phyloP scores from a whole-genome alignment of 1,140 invertebrate species.

The Drosophila kanapiae region DNA sequence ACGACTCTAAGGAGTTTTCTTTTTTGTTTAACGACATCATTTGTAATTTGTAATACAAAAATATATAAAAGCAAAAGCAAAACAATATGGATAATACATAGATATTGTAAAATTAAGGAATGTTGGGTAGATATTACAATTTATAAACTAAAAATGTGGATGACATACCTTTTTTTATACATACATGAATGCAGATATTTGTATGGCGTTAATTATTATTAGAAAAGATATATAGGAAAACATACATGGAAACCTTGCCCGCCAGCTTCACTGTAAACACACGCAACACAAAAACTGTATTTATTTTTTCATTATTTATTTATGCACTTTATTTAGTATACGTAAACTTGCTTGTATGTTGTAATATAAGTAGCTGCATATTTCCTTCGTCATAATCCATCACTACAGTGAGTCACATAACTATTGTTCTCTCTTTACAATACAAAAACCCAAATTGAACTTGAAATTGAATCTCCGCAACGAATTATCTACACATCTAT shows the following conservation, averaged over 20 bases:
- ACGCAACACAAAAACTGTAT: constrained; percentile 29
- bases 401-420: constrained; percentile 34
- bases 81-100: constrained; percentile 24
- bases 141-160: constrained; percentile 18
- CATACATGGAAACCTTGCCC: constrained; percentile 11
- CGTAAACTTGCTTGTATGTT: constrained; percentile 38
- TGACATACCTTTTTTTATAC: constrained; percentile 1
- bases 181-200: constrained; percentile 13
- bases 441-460: constrained; percentile 13
- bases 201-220: constrained; percentile 9
- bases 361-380: constrained; percentile 40
- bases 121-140: constrained; percentile 2
- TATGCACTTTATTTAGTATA: constrained; percentile 36
- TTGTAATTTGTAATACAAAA: constrained; percentile 2
- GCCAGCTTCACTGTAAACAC: constrained; percentile 20
- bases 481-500: constrained; percentile 14
- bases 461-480: constrained; percentile 15
- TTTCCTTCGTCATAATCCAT: constrained; percentile 34
- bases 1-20: constrained; percentile 17
- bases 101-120: constrained; percentile 14
- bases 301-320: constrained; percentile 35
- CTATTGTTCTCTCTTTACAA: constrained; percentile 19
- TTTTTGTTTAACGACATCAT: constrained; percentile 14
- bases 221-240: background rate
- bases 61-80: constrained; percentile 36